phyloP scores from a whole-genome alignment of 2,113 vertebrate species.

The Salminus brasiliensis region DNA sequence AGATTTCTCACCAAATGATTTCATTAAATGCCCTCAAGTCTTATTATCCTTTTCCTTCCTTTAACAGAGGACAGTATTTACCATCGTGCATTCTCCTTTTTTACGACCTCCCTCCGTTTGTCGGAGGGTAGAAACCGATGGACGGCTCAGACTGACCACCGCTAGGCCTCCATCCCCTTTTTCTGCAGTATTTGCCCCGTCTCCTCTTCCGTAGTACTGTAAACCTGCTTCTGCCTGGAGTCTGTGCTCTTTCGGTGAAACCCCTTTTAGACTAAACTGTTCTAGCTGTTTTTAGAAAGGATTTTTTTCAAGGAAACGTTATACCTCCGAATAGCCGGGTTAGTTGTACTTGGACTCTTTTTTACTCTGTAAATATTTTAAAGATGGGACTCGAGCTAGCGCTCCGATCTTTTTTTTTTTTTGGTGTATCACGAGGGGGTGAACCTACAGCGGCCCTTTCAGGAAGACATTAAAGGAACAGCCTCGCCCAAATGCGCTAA shows the following conservation, averaged over 20 bases:
- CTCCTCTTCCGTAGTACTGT: conserved; percentile 26
- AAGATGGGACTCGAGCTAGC: neutral
- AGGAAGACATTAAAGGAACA: neutral
- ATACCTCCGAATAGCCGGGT: neutral
- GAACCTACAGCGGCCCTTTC: neutral
- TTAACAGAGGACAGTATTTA: conserved; percentile 34
- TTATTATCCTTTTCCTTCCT: neutral
- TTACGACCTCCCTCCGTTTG: neutral
- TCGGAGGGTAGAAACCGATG: conserved; percentile 34
- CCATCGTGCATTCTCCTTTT: conserved; percentile 31
- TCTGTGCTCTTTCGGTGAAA: neutral
- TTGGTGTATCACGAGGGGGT: neutral
- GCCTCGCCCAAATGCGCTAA: neutral
- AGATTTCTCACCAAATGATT: neutral
- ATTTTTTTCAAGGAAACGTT: conserved; percentile 1
- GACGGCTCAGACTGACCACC: conserved; percentile 50
- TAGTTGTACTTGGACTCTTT: conserved; percentile 16
- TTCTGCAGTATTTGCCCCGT: conserved; percentile 50
- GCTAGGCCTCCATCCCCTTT: conserved; percentile 45
- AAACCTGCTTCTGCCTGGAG: conserved; percentile 5
- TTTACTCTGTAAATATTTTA: conserved; percentile 28
- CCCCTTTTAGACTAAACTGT: conserved; percentile 20
- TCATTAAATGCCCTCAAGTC: neutral
- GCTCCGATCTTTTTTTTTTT: neutral
- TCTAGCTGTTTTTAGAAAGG: conserved; percentile 23